Conservation (phyloP, 2,797 vertebrate genomes). For the Rachycentron canadum region DNA sequence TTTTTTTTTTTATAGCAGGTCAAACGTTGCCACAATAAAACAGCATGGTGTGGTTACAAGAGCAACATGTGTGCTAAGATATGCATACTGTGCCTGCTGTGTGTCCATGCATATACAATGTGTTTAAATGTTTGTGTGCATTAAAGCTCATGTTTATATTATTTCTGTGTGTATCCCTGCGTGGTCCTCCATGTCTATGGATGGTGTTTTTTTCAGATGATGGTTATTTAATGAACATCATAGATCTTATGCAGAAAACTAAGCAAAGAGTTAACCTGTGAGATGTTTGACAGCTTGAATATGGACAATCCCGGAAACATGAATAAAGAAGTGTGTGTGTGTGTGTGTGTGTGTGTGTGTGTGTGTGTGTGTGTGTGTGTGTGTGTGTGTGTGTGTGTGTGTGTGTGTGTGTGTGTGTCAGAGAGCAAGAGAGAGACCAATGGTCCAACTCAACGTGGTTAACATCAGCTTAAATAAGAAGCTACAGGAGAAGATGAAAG, state of each 20-base stretch:
- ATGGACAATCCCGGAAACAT: neutral
- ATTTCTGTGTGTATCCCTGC: neutral
- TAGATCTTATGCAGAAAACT: neutral
- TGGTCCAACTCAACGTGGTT: slow-evolving; percentile 37
- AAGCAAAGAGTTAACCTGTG: neutral
- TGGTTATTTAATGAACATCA: neutral
- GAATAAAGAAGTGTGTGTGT: slow-evolving; percentile 3
- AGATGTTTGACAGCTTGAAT: neutral
- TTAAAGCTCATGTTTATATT: slow-evolving; percentile 15
- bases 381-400: neutral
- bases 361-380: neutral
- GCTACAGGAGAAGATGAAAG: slow-evolving; percentile 56
- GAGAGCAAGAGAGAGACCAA: slow-evolving; percentile 4
- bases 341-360: neutral
- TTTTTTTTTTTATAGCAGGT: neutral
- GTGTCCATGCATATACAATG: slow-evolving; percentile 18
- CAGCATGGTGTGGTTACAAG: slow-evolving; percentile 22
- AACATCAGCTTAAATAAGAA: slow-evolving; percentile 58
- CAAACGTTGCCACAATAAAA: slow-evolving; percentile 23
- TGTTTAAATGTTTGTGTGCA: slow-evolving; percentile 1
- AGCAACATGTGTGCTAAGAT: slow-evolving; percentile 28
- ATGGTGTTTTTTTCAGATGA: neutral
- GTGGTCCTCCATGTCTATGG: neutral
- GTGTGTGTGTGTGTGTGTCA: neutral
- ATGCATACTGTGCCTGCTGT: slow-evolving; percentile 9